A percentile compares a stretch with the other conserved stretches of the same genome.
These are phyloP conservation scores for Coelopa frigida DNA, from an alignment of 1,140 invertebrate species.

Conservation along the genomic window DNA sequence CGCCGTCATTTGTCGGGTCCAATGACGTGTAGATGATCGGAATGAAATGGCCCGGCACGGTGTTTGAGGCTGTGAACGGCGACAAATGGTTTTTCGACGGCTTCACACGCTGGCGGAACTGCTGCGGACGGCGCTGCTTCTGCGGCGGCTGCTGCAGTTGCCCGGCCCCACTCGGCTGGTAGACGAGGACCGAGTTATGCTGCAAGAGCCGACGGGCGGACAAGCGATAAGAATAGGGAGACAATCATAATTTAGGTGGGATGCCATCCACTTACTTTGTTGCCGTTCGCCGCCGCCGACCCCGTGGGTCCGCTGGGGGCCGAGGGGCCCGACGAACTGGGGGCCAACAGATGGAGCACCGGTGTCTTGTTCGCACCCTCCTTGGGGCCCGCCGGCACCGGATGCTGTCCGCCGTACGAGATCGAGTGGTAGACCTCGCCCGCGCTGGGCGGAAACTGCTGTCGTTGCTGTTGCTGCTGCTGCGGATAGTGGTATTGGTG, in stretches of 20 bases:
- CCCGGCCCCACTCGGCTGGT: too few relatives aligned
- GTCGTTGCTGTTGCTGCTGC: constrained; percentile 12
- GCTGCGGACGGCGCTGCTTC: constrained; percentile 17
- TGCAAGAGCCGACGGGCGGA: constrained; percentile 4
- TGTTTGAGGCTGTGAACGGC: constrained; percentile 42
- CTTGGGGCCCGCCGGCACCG: constrained; percentile 5
- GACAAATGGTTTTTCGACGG: constrained; percentile 44
- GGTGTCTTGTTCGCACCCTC: constrained; percentile 1
- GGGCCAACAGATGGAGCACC: constrained; percentile 7
- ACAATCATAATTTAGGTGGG: too few relatives aligned
- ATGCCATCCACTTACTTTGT: too few relatives aligned
- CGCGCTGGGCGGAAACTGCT: constrained; percentile 32
- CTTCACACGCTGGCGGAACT: constrained; percentile 30
- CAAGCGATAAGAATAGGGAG: too few relatives aligned
- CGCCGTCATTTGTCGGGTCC: constrained; percentile 21
- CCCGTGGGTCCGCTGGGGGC: constrained; percentile 4
- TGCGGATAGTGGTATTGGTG: constrained; percentile 17
- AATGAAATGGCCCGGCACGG: constrained; percentile 42
- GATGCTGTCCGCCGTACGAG: constrained; percentile 9
- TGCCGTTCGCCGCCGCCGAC: too few relatives aligned
- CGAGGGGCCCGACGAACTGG: constrained; percentile 1
- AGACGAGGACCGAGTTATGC: constrained; percentile 21
- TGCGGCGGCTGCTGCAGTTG: constrained; percentile 17
- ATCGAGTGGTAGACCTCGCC: constrained; percentile 31
- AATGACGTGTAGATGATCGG: constrained; percentile 41